A percentile compares a stretch with the other conserved stretches of the same genome.
These are phyloP conservation scores for Polietes domitor DNA, from an alignment of 2,888 invertebrate genomes.

Conservation along the genomic window DNA sequence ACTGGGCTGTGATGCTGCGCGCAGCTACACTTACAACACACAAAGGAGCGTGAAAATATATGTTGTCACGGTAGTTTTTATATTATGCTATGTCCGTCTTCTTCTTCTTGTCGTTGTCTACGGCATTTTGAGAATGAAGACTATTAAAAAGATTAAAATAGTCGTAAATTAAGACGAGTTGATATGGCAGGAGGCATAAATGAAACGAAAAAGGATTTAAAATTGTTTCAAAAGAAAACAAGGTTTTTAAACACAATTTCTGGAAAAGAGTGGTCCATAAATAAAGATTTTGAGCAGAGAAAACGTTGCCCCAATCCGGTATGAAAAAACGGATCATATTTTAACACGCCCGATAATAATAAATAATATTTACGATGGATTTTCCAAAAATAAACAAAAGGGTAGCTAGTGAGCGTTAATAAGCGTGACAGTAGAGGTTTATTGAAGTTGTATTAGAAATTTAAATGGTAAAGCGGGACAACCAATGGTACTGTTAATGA, in stretches of 20 bases:
- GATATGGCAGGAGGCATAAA: not conserved
- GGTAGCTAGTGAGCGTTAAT: too few species aligned
- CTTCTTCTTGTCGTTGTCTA: not conserved
- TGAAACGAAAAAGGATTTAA: slow-evolving; percentile 53
- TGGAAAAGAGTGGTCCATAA: slow-evolving; percentile 40
- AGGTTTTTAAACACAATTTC: not conserved
- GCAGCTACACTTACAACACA: not conserved
- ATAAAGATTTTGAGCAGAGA: slow-evolving; percentile 34
- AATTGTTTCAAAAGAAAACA: slow-evolving; percentile 11
- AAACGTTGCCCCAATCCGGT: not conserved
- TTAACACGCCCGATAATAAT: slow-evolving; percentile 48
- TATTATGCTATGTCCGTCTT: not conserved
- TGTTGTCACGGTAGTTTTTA: slow-evolving; percentile 52
- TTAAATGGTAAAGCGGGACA: too few species aligned
- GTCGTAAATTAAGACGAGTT: slow-evolving; percentile 53
- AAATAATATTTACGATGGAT: slow-evolving; percentile 32
- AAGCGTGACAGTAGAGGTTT: too few species aligned
- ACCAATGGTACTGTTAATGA: too few species aligned
- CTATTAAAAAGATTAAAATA: slow-evolving; percentile 42
- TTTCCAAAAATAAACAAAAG: too few species aligned
- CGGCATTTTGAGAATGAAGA: not conserved
- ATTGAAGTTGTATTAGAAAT: too few species aligned
- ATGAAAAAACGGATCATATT: slow-evolving; percentile 7
- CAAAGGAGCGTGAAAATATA: slow-evolving; percentile 59
- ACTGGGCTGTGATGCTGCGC: not conserved